Conservation (phyloP, 2,888 invertebrate genomes). For the Falcaria lacertinaria region DNA sequence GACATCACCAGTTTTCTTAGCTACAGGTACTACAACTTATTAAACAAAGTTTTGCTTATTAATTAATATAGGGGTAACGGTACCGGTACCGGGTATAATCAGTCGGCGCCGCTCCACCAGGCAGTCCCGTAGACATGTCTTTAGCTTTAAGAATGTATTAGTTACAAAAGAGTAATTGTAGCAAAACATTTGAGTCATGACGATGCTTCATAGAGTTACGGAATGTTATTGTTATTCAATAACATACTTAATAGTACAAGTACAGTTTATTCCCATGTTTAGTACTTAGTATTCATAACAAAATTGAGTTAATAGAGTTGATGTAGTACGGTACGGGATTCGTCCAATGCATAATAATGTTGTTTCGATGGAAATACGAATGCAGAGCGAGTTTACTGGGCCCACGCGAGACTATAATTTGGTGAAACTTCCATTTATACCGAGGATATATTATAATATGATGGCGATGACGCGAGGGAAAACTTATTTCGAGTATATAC, state of each 20-base stretch:
- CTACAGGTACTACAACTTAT: too few species aligned
- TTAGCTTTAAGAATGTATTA: too few species aligned
- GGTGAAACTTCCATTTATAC: not conserved
- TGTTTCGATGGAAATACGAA: slow-evolving; percentile 30
- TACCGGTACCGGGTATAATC: too few species aligned
- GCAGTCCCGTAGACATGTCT: too few species aligned
- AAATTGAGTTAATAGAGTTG: slow-evolving; percentile 6
- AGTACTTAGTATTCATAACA: not conserved
- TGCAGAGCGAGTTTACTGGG: slow-evolving; percentile 12
- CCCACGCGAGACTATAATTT: slow-evolving; percentile 14
- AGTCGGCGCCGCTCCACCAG: too few species aligned
- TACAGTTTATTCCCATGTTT: not conserved
- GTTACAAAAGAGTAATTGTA: too few species aligned
- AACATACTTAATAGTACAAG: not conserved
- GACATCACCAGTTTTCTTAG: too few species aligned
- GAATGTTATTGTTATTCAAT: not conserved
- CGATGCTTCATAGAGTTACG: slow-evolving; percentile 6
- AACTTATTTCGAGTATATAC: not conserved
- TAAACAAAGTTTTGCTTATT: too few species aligned
- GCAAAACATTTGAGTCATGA: not conserved
- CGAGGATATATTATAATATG: not conserved
- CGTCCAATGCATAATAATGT: slow-evolving; percentile 45
- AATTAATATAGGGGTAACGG: too few species aligned
- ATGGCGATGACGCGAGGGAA: too few species aligned
- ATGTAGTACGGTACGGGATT: slow-evolving; percentile 13